Base-by-base conservation (phyloP, 1,140 invertebrate genomes). In the Macrobrachium nipponense region DNA sequence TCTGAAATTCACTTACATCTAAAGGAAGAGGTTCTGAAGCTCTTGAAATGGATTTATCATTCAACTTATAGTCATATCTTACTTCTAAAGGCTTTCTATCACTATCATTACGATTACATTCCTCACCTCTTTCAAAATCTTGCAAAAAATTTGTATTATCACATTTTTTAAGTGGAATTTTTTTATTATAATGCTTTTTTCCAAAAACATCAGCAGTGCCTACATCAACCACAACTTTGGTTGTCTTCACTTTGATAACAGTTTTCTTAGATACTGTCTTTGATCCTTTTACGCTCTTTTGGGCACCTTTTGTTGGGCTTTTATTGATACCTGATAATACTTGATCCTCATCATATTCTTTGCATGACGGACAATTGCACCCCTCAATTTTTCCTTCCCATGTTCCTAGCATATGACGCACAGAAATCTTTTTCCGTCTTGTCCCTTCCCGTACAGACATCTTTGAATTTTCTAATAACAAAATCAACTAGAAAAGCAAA, bases 351-450 rank as follows among this genome's bases (percentile, higher is more conserved):
- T 75, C 68, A n/a, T 76, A 82, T 20, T 88, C 87, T 62, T 80
- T 88, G 64, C 87, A 88, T 20, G 76, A 81, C 6, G 73, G 78
- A 64, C 87, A 88, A 43, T 88, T 82, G 60, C 87, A 88, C n/a
- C 72, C 85, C 2, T 86, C 83, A 73, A 88, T 88, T 58, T 82
- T 86, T 59, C 80, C 82, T 44, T 82, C 80, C 84, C 87, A 86
- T 18, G 83, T 66, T 43, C 87, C 87, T 23, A 86, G 75, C 83
- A 88, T 86, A 60, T 88, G 87, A 23, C 82, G 87, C n/a, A 88
- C 79, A 18, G 87, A 86, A 17, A 88, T 83, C 79, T 82, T 88
- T 75, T 86, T 88, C 44, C 87, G 64, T 59, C 87, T 79, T 18
- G 87, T 88, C 58, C 85, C 85, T 76, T 80, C 85, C 18, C 85